These are phyloP conservation scores for Galbula dea DNA, from an alignment of 2,113 vertebrate genomes.

Conservation along the genomic window DNA sequence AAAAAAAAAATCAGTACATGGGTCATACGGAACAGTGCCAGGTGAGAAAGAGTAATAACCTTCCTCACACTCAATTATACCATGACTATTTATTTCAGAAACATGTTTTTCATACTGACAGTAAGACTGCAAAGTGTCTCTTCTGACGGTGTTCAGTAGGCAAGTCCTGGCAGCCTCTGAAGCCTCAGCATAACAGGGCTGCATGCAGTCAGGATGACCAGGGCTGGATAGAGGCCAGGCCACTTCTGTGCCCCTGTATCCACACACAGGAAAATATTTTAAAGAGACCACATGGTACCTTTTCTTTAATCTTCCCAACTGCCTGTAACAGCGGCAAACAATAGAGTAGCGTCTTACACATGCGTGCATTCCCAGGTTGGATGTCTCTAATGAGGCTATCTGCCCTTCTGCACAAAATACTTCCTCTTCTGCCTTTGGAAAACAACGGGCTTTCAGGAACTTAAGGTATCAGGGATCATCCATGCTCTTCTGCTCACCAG, in stretches of 20 bases:
- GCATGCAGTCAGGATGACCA: not conserved
- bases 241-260: not conserved
- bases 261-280: not conserved
- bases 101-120: not conserved
- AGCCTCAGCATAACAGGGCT: not conserved
- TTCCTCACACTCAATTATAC: not conserved
- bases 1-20: not conserved
- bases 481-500: fast-evolving
- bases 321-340: not conserved
- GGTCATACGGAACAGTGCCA: not conserved
- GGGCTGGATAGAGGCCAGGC: not conserved
- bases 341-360: not conserved
- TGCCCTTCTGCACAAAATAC: not conserved
- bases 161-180: not conserved
- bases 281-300: not conserved
- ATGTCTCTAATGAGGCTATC: not conserved
- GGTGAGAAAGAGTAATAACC: not conserved
- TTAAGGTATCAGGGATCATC: not conserved
- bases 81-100: not conserved
- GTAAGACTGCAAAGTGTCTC: not conserved
- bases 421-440: fast-evolving
- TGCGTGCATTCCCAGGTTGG: fast-evolving
- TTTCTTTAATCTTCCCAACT: not conserved
- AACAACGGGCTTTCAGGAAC: not conserved
- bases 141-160: not conserved